Conservation (phyloP, 1,140 invertebrate species). For the Zaprionus ghesquierei region DNA sequence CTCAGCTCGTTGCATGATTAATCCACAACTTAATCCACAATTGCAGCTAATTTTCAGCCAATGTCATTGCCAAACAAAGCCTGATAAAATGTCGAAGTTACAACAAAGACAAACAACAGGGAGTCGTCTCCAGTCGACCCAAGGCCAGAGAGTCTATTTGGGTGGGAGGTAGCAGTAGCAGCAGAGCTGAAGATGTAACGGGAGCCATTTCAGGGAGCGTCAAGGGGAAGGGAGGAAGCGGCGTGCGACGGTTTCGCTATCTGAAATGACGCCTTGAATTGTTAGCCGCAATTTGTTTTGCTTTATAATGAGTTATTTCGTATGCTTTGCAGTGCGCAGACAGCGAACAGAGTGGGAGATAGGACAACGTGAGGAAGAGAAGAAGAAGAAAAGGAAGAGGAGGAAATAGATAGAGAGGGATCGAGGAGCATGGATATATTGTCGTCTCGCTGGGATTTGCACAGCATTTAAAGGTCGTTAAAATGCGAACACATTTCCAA, state of each 20-base stretch:
- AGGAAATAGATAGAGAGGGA: background rate
- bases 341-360: background rate
- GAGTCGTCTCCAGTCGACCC: conserved; percentile 6
- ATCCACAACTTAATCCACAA: background rate
- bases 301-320: conserved; percentile 71
- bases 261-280: conserved; percentile 69
- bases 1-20: background rate
- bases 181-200: background rate
- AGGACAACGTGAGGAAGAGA: background rate
- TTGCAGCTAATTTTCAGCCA: background rate
- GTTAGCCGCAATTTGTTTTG: conserved; percentile 73
- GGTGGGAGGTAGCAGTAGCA: background rate
- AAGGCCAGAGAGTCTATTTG: background rate
- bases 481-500: conserved; percentile 7
- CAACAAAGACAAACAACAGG: conserved; percentile 59
- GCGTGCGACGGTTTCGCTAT: conserved; percentile 15
- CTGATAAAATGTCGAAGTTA: conserved; percentile 61
- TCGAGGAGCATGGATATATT: conserved; percentile 10
- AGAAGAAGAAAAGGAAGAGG: background rate
- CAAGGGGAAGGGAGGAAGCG: background rate
- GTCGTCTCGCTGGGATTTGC: conserved; percentile 24
- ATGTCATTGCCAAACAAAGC: conserved; percentile 44
- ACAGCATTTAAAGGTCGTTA: conserved; percentile 12
- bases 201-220: background rate
- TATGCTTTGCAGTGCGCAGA: conserved; percentile 36